Conservation (phyloP, 2,888 invertebrate genomes). For the Drosophila rellima region DNA sequence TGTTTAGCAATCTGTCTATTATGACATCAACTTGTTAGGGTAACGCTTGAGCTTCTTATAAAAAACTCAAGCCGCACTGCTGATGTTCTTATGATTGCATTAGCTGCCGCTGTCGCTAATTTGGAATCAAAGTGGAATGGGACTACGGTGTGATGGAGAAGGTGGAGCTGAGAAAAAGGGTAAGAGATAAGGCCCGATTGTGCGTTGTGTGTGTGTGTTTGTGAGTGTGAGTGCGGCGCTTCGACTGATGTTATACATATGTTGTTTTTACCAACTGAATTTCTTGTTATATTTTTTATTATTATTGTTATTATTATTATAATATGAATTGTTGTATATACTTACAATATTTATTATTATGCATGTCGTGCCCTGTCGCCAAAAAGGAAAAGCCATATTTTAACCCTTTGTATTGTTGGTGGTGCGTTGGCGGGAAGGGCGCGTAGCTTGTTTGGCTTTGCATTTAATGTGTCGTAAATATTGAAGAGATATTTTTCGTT, state of each 20-base stretch:
- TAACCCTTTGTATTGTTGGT: conserved; percentile 32
- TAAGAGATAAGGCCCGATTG: not conserved
- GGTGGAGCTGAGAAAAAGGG: not conserved
- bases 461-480: conserved; percentile 52
- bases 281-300: conserved; percentile 31
- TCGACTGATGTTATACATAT: conserved; percentile 11
- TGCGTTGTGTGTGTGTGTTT: not conserved
- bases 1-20: not conserved
- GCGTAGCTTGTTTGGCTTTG: conserved; percentile 20
- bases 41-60: not conserved
- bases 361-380: conserved; percentile 63
- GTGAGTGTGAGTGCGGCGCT: too few species aligned
- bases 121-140: conserved; percentile 7
- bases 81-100: conserved; percentile 37
- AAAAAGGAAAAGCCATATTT: conserved; percentile 51
- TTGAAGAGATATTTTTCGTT: conserved; percentile 17
- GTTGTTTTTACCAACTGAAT: conserved; percentile 38
- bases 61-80: conserved; percentile 12
- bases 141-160: conserved; percentile 1
- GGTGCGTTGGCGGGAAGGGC: not conserved
- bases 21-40: conserved; percentile 22
- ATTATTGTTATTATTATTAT: conserved; percentile 38
- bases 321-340: conserved; percentile 36
- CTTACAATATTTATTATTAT: conserved; percentile 70
- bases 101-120: conserved; percentile 16